These are phyloP conservation scores for Drosophila emarginata DNA, from an alignment of 2,888 invertebrate species.

Conservation along the genomic window DNA sequence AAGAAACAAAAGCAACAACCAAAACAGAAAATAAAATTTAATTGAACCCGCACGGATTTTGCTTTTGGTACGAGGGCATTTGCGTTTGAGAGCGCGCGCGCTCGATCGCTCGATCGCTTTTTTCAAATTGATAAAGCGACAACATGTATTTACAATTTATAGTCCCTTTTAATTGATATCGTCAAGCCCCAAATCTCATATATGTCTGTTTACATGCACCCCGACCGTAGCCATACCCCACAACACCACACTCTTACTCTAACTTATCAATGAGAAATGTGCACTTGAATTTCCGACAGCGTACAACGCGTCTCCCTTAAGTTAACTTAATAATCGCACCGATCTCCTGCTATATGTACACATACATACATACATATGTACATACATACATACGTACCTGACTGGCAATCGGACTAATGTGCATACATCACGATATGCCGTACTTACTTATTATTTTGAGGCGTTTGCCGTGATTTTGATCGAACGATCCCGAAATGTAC, in stretches of 20 bases:
- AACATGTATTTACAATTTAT: slow-evolving; percentile 58
- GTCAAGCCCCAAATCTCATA: slow-evolving; percentile 28
- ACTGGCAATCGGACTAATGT: too few relatives aligned
- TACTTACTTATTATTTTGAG: neutral
- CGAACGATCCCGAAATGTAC: neutral
- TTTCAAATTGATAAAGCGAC: slow-evolving; percentile 62
- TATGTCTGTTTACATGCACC: slow-evolving; percentile 46
- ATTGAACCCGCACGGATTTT: slow-evolving; percentile 49
- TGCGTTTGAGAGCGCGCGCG: slow-evolving; percentile 23
- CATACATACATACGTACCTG: too few relatives aligned
- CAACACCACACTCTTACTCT: neutral
- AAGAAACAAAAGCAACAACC: slow-evolving; percentile 12
- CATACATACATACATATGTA: too few relatives aligned
- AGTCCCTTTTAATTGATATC: slow-evolving; percentile 69
- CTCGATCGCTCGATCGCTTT: slow-evolving; percentile 4
- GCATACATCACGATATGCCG: too few relatives aligned
- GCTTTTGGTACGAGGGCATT: slow-evolving; percentile 9
- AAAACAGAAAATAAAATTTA: slow-evolving; percentile 32
- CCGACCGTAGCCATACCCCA: neutral
- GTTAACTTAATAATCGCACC: too few relatives aligned
- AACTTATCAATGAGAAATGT: slow-evolving; percentile 69
- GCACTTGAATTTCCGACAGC: slow-evolving; percentile 64
- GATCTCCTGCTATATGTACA: too few relatives aligned
- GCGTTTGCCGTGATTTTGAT: slow-evolving; percentile 12
- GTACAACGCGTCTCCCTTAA: slow-evolving; percentile 22